Evolutionary conservation across 2,113 vertebrate genomes (phyloP).

Genomic region (Gasterosteus nipponicus): DNA sequence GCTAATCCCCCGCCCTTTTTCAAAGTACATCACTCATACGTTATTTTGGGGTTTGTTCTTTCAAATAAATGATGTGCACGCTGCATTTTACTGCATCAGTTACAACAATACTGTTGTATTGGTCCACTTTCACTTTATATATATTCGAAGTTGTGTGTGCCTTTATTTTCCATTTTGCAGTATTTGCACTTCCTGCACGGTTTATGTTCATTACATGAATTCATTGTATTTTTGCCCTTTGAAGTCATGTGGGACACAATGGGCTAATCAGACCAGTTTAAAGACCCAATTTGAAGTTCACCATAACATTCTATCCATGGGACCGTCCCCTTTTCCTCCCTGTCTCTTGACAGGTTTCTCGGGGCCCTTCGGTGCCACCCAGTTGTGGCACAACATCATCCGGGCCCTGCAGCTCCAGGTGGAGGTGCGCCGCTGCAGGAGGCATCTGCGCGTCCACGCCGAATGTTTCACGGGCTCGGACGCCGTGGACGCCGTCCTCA

Average conservation of each 20-base stretch:
- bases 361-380: conserved; percentile 87
- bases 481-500: conserved; percentile 86
- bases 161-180: not conserved
- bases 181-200: not conserved
- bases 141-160: not conserved
- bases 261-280: not conserved
- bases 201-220: not conserved
- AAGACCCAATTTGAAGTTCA: not conserved
- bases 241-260: not conserved
- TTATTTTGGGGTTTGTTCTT: not conserved
- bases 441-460: conserved; percentile 79
- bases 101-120: not conserved
- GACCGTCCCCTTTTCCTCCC: not conserved
- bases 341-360: conserved; percentile 64
- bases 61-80: not conserved
- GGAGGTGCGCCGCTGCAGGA: conserved; percentile 82
- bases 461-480: conserved; percentile 86
- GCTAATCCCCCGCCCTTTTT: no score
- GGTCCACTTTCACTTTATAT: not conserved
- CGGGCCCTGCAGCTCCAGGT: conserved; percentile 83
- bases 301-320: not conserved
- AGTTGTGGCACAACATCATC: conserved; percentile 88
- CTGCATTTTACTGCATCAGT: not conserved
- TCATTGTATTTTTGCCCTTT: not conserved
- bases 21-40: no score